Base-by-base conservation (phyloP, 2,797 vertebrate species). In the Chelon labrosus region DNA sequence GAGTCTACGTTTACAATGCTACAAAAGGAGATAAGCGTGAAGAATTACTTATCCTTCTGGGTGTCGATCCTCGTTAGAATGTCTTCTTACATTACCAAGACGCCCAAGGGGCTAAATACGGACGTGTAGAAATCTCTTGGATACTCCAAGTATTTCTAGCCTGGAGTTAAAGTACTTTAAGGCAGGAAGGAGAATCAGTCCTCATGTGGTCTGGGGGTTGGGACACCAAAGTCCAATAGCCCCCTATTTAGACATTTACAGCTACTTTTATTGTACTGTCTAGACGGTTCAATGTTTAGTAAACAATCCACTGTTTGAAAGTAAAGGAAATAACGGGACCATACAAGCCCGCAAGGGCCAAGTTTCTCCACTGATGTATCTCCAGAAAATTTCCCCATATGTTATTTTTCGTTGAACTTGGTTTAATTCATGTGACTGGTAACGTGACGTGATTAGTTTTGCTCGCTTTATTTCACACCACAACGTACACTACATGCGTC, bases 261-360 rank as follows among this genome's bases (percentile, higher is more conserved):
- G 94, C 96, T 95, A 90, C 76, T 94, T 98, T 99, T 98, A 99
- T 97, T 96, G 93, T 96, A 95, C 96, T 96, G 98, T 98, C 97
- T 99, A 98, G 98, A 99, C 97, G 95, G 97, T 98, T 99, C 97
- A 98, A 99, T 97, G 96, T 99, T 98, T 98, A 96, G 96, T 97
- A 98, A 98, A 98, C 96, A 98, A 94, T 94, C 91, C 93, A 91
- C 89, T 94, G 94, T 95, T 95, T 95, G 85, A 93, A 93, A 94
- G 93, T 92, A 94, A 94, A 95, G 90, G 86, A 86, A 90, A 89
- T 90, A 89, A 91, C 77, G 83, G 84, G 83, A 80, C 56, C 69
- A 80, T 71, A 76, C 73, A 84, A 72, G 38, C 77, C 80, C 65
- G 25, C 41, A 25, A 88, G 78, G 69, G 68, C 58, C 77, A 79